Base-by-base conservation (phyloP, 2,888 invertebrate genomes). In the Clivina fossor region DNA sequence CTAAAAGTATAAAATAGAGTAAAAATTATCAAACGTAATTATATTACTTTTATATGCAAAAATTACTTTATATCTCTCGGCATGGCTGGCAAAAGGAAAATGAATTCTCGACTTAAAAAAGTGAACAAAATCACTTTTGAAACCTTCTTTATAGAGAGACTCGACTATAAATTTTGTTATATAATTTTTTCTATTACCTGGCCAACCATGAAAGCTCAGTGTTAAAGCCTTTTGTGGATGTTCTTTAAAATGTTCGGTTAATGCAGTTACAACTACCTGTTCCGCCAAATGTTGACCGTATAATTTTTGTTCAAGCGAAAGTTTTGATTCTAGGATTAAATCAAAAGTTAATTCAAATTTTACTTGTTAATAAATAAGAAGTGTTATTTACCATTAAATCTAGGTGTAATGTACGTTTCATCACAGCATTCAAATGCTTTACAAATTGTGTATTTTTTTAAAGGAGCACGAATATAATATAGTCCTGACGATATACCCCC, bases 121-220 rank as follows among this genome's bases (percentile, higher is more conserved):
- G 69, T 92, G 88, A 3, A 92, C 91, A 80, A 79, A 91, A 61
- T 80, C 74, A 70, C 94, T 96, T 60, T 85, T 69, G 65, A 80
- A 73, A 1, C 93, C 93, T 18, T 83, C 73, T 57, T 68, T 69
- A 68, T 81, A 93, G n/a, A 91, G 69, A 59, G 81, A 79, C 47
- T 86, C 79, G 0, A 85, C 85, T 59, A 95, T 85, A 72, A 91
- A 83, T 57, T 81, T 80, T 1, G 87, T 76, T 9, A 93, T 86
- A 77, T 84, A 93, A 69, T 93, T 96, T 72, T 97, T 97, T 0
- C 97, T 97, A 26, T 86, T 86, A 9, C 98, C 98, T 0, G 95
- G 88, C 77, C 88, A 86, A 0, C 98, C 98, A 75, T 98, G 97
- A 65, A 98, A 88, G 67, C 95, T 94, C 66, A 99, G 78, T 0